Evolutionary conservation across 92 coral and sea anemone species (phyloP).

Genomic region (Parazoanthus atlanticus): DNA sequence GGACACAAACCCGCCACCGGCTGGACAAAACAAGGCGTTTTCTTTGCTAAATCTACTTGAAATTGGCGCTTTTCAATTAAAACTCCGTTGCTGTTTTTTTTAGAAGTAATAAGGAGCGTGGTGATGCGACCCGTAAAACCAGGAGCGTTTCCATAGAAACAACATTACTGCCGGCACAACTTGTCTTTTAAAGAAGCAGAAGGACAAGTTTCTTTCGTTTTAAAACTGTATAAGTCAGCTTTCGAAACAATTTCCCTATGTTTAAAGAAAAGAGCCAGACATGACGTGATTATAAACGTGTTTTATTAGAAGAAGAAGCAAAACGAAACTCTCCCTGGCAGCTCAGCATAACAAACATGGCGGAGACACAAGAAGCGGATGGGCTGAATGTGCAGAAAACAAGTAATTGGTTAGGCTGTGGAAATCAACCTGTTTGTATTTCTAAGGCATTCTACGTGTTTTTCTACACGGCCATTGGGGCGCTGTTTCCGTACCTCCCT

Average conservation of each 20-base stretch:
- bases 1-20: background rate
- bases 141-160: slow-evolving; percentile 1
- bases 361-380: background rate
- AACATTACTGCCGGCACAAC: background rate
- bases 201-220: background rate
- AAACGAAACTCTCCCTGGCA: background rate
- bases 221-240: background rate
- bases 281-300: no score
- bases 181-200: background rate
- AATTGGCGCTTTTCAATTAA: background rate
- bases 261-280: background rate
- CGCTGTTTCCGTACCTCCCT: slow-evolving; percentile 92
- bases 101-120: background rate
- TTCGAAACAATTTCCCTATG: background rate
- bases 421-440: slow-evolving; percentile 59
- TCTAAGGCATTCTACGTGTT: slow-evolving; percentile 90
- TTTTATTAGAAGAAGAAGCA: background rate
- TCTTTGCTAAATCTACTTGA: background rate
- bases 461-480: slow-evolving; percentile 92
- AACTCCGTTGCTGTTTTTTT: background rate
- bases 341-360: background rate
- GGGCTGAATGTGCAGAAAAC: background rate
- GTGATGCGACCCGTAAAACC: background rate
- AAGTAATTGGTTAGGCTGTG: slow-evolving; percentile 13
- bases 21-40: background rate